Base-by-base conservation (phyloP, 2,797 vertebrate species). In the Hapalemur alaotrensis region DNA sequence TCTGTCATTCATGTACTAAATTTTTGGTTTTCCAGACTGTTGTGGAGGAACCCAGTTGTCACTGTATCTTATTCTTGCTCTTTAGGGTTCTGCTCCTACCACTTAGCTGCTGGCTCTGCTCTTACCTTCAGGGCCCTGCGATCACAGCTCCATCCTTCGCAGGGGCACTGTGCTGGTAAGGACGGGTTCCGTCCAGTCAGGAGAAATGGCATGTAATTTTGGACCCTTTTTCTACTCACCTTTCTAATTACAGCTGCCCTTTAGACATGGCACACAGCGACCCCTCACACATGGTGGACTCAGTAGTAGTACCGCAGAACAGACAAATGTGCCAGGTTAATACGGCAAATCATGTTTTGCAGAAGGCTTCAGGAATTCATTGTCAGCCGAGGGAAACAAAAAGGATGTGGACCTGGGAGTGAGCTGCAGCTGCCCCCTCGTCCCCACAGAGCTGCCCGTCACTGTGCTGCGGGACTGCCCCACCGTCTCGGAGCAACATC, bases 391-490 rank as follows among this genome's bases (percentile, higher is more conserved):
- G 54, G 22, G 22, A 35, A 28, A 59, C 2, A 32, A n/a, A 78
- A 52, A 38, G 7, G 10, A 9, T 0, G 1, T 3, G 9, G 38
- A 5, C n/a, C 7, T 2, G 43, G n/a, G 3, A 22, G 28, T 18
- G 14, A 75, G n/a, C 23, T 48, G 25, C 1, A 50, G 43, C 3
- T 35, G 7, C 2, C 12, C 7, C 8, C 6, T 43, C 2, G 14
- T 2, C 14, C 76, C 18, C 8, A 43, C 0, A 0, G 5, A 8
- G 23, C 4, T 2, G 1, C 7, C 10, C 15, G 3, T 38, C 23
- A 5, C 41, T 28, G 25, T 17, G 5, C 3, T 17, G 35, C 20
- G 1, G 0, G 4, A 7, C 7, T 5, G 5, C n/a, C 32, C 54
- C 20, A 2, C 7, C 73, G 46, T 48, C 25, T 2, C 73, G 1